phyloP scores from a whole-genome alignment of 2,888 invertebrate species.

The Junonia oenone region DNA sequence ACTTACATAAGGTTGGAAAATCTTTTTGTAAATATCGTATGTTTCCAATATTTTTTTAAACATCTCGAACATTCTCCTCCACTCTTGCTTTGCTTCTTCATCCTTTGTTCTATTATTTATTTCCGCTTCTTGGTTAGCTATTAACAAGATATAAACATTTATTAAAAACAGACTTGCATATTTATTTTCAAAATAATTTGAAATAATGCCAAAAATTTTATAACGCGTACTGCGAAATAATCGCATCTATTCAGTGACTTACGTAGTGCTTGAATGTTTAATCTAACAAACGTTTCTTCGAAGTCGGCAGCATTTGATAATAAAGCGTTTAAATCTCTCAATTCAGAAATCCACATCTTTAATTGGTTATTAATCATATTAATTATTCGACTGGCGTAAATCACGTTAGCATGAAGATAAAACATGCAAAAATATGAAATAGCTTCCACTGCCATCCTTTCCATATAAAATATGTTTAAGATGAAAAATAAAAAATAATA shows the following conservation, averaged over 20 bases:
- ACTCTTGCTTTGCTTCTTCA: background rate
- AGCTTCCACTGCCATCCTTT: background rate
- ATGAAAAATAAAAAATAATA: background rate
- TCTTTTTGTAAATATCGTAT: conserved; percentile 1
- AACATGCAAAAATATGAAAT: background rate
- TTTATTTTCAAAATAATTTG: too few species aligned
- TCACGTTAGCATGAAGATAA: background rate
- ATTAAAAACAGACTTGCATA: too few species aligned
- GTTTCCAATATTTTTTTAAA: conserved; percentile 4
- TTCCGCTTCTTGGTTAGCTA: too few species aligned
- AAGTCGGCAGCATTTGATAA: too few species aligned
- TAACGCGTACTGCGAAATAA: too few species aligned
- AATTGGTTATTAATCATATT: background rate
- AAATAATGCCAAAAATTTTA: too few species aligned
- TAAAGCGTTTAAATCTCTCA: background rate
- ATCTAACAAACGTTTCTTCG: background rate
- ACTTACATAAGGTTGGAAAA: too few species aligned
- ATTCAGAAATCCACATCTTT: conserved; percentile 1
- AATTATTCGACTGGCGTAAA: background rate
- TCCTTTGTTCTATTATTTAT: background rate
- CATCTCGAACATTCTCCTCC: background rate
- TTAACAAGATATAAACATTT: too few species aligned
- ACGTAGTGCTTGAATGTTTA: background rate
- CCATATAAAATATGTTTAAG: background rate
- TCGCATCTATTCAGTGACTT: background rate